Evolutionary conservation across 2,888 invertebrate genomes (phyloP).

Genomic region (Amblyteles armatorius): DNA sequence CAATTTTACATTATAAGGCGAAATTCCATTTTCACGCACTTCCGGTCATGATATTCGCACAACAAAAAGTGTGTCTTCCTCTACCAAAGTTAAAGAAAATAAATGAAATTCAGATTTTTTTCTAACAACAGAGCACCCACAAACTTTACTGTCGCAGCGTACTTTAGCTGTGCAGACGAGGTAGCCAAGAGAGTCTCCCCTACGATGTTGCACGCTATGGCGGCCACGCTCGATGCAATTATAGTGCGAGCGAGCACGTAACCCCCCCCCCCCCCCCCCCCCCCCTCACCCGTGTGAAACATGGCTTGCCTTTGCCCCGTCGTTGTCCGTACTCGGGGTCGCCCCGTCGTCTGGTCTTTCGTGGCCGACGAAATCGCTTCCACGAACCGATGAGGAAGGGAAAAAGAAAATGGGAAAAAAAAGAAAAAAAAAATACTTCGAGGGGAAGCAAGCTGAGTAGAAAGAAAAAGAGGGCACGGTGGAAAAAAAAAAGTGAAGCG

Average conservation of each 20-base stretch:
- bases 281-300: conserved; percentile 48
- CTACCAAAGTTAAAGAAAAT: not conserved
- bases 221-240: conserved; percentile 59
- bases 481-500: conserved; percentile 6
- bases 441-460: conserved; percentile 9
- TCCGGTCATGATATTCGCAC: too few species aligned
- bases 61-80: too few species aligned
- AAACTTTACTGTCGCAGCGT: not conserved
- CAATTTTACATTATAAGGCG: too few species aligned
- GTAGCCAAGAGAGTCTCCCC: too few species aligned
- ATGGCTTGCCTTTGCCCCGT: conserved; percentile 35
- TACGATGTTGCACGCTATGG: conserved; percentile 25
- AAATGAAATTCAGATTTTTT: not conserved
- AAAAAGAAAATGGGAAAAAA: conserved; percentile 12
- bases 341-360: conserved; percentile 52
- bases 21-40: not conserved
- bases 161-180: not conserved
- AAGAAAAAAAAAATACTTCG: not conserved
- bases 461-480: conserved; percentile 25
- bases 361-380: conserved; percentile 49
- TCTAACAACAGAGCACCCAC: not conserved
- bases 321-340: conserved; percentile 38
- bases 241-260: conserved; percentile 62
- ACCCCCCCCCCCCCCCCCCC: not conserved
- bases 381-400: conserved; percentile 50